Conservation (phyloP, 2,797 vertebrate species). For the Rhyacichthys aspro region DNA sequence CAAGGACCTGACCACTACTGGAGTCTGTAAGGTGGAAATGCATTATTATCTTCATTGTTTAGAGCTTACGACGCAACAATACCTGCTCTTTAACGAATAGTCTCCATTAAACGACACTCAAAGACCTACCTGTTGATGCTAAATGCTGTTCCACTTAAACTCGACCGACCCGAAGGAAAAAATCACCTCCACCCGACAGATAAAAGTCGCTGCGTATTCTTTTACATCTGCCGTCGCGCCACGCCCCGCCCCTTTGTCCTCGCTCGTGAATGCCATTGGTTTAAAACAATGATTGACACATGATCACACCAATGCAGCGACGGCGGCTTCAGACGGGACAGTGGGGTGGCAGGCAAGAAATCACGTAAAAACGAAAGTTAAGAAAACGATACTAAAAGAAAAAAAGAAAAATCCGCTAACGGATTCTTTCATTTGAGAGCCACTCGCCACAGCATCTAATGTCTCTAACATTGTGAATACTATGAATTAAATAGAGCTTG, state of each 20-base stretch:
- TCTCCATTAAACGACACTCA: neutral
- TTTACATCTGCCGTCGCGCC: rapidly evolving
- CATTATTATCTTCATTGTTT: neutral
- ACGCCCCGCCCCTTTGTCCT: constrained; percentile 11
- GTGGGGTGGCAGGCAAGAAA: rapidly evolving
- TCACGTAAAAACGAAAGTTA: neutral
- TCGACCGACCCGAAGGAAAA: rapidly evolving
- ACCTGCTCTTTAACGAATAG: too few relatives aligned
- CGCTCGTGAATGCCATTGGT: constrained; percentile 24
- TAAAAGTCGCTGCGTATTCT: neutral
- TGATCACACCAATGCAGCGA: rapidly evolving
- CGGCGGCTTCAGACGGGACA: rapidly evolving
- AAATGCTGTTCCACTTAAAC: rapidly evolving
- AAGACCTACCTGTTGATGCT: constrained; percentile 17
- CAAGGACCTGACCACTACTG: neutral
- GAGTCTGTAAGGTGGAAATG: neutral
- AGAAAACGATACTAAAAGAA: too few relatives aligned
- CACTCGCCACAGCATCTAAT: too few relatives aligned
- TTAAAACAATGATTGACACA: neutral
- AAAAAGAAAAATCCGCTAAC: too few relatives aligned
- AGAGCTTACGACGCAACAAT: too few relatives aligned
- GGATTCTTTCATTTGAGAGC: too few relatives aligned
- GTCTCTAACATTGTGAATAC: neutral
- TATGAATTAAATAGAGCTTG: neutral
- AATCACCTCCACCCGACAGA: rapidly evolving